Evolutionary conservation across 2,797 vertebrate genomes (phyloP).

Genomic region (Pangasius sanitwongsei): DNA sequence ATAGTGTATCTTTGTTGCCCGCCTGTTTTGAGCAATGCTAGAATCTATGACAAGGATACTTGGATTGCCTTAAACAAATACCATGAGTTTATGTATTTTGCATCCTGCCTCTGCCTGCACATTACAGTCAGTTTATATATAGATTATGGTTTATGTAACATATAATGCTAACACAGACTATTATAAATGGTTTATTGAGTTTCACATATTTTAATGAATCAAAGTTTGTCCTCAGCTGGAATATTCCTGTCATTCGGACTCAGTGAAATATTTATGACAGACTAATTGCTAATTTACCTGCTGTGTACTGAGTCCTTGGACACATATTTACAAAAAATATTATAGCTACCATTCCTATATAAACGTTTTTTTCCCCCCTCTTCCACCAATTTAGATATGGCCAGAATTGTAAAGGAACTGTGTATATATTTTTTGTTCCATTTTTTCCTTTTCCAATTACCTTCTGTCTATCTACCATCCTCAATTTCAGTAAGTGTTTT

Average conservation of each 20-base stretch:
- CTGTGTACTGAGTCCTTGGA: background rate
- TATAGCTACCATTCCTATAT: background rate
- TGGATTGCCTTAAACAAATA: no score
- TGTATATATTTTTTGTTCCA: background rate
- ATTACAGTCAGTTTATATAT: no score
- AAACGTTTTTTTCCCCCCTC: background rate
- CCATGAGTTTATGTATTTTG: no score
- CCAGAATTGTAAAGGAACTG: background rate
- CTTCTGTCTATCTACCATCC: background rate
- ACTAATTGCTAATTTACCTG: background rate
- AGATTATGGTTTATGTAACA: background rate
- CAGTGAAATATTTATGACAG: background rate
- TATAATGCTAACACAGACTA: background rate
- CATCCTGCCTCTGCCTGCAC: no score
- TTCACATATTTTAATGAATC: background rate
- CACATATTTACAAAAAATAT: background rate
- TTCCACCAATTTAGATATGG: background rate
- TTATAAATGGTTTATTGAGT: background rate
- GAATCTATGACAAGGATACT: no score
- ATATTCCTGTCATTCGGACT: background rate
- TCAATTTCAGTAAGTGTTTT: background rate
- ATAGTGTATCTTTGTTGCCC: no score
- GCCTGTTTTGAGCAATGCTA: no score
- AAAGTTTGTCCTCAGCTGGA: background rate
- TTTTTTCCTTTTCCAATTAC: background rate